Base-by-base conservation (phyloP, 2,888 invertebrate genomes). In the Agrilus mali region DNA sequence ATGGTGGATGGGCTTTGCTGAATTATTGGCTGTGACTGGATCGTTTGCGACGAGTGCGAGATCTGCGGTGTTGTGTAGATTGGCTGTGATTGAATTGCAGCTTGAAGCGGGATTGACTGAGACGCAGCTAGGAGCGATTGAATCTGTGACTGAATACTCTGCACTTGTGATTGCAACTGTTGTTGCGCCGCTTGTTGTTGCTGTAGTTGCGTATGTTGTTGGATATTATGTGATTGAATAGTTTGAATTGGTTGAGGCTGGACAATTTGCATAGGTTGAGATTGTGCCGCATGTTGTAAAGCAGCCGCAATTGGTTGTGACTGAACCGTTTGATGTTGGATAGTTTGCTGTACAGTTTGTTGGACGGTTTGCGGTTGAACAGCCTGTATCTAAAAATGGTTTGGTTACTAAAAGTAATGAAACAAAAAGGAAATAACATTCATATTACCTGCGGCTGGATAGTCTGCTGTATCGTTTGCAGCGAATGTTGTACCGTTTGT, bases 211-310 rank as follows among this genome's bases (percentile, higher is more conserved):
- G 50, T 49, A 36, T 48, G 48, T 22, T 53, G 53, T 37, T 51
- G 51, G 20, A 53, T 43, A 41, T 53, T 51, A 33, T 48, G 48
- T 12, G 48, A 46, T 14, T 48, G 48, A 10, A 48, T 46, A 2
- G 48, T 48, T 33, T 65, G 63, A 43, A 63, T 61, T 8, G 62
- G 63, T 47, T 64, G 64, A 5, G 64, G 63, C 40, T 64, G 65
- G 5, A 64, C 63, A 31, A 64, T 63, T 45, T 64, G 65, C 64
- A 64, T 63, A 2, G 63, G 64, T 46, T 64, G 65, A 59, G 63
- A 60, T 7, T 63, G 64, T 45, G 62, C 45, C 2, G 48, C 35
- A 33, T 54, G 52, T 27, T 47, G 63, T 44, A 62, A 61, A 34
- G 61, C 44, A 5, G 58, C 55, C 31, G 60, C 54, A 14, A 62